phyloP scores from a whole-genome alignment of 2,888 invertebrate genomes.

The Cabera pusaria region DNA sequence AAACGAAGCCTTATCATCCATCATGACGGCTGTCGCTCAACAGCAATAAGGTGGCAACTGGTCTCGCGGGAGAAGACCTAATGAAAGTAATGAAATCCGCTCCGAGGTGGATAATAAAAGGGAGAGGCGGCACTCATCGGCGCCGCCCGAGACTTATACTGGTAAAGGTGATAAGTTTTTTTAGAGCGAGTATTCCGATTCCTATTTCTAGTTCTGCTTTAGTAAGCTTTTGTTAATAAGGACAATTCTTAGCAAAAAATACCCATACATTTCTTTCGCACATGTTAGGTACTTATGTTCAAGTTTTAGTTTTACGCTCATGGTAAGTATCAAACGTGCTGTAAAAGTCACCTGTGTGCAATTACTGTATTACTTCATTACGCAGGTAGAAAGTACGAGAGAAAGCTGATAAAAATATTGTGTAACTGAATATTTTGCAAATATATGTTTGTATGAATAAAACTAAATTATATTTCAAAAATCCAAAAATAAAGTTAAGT shows the following conservation, averaged over 20 bases:
- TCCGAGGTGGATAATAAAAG: constrained; percentile 62
- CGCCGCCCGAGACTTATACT: constrained; percentile 33
- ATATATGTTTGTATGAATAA: too few relatives aligned
- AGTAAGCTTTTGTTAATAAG: too few relatives aligned
- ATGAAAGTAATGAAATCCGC: constrained; percentile 47
- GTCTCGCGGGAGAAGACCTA: constrained; percentile 25
- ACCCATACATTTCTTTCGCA: too few relatives aligned
- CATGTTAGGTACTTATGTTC: too few relatives aligned
- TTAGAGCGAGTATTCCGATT: too few relatives aligned
- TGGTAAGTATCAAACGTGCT: constrained; percentile 1
- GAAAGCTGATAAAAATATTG: too few relatives aligned
- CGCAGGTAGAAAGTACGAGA: too few relatives aligned
- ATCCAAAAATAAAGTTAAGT: too few relatives aligned
- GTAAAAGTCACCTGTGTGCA: constrained; percentile 3
- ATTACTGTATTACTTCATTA: not conserved
- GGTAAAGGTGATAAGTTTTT: not conserved
- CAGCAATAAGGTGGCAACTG: constrained; percentile 38
- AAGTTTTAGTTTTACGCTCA: constrained; percentile 6
- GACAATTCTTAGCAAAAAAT: too few relatives aligned
- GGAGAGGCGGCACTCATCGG: constrained; percentile 61
- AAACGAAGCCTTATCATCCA: constrained; percentile 13
- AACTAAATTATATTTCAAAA: too few relatives aligned
- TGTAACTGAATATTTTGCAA: too few relatives aligned
- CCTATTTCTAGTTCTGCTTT: too few relatives aligned
- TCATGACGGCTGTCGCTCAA: not conserved